Evolutionary conservation across 2,113 vertebrate species (phyloP), one percentile per base, ranked within the genome.

Genomic region (Oryzias melastigma): DNA sequence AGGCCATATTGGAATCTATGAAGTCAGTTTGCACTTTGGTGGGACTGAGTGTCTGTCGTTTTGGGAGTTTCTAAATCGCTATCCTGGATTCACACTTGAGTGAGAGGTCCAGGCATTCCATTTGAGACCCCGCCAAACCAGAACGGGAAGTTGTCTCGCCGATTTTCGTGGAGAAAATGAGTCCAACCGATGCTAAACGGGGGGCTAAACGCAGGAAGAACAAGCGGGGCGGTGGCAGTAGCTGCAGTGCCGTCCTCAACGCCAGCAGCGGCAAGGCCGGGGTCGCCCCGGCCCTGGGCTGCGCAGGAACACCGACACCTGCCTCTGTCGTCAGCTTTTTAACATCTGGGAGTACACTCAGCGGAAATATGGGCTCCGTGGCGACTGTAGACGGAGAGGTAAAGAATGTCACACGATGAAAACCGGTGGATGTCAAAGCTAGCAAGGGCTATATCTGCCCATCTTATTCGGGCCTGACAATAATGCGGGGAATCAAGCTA

Each of bases 171-270:
- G 70, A 82, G 79, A 89, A 91, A 88, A 96, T 96, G 95, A 97
- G 95, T 87, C 95, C 95, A 65, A 95, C 95, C 90, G 95, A 96
- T 91, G 95, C 95, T 85, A 97, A 97, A 86, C 93, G 95, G 83
- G 95, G 95, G 89, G 94, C 95, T 86, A 95, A 95, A 87, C 95
- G 95, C 88, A 94, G 95, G 91, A 97, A 95, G 94, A 95, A 95
- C 89, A 95, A 96, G 93, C 93, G 95, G 87, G 95, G 94, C 91
- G 93, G 93, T 89, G 93, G 92, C 87, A 92, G 93, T 87, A 90
- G 90, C 87, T 90, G 92, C 73, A 91, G 90, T 72, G 90, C 82
- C 82, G 90, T 89, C 91, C 85, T 92, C 89, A 89, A 90, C 10
- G 84, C 73, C 70, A 91, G 90, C 70, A 87, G 89, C 80, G 84